These are phyloP conservation scores for Philaenus spumarius DNA, from an alignment of 1,140 invertebrate genomes.

Conservation along the genomic window DNA sequence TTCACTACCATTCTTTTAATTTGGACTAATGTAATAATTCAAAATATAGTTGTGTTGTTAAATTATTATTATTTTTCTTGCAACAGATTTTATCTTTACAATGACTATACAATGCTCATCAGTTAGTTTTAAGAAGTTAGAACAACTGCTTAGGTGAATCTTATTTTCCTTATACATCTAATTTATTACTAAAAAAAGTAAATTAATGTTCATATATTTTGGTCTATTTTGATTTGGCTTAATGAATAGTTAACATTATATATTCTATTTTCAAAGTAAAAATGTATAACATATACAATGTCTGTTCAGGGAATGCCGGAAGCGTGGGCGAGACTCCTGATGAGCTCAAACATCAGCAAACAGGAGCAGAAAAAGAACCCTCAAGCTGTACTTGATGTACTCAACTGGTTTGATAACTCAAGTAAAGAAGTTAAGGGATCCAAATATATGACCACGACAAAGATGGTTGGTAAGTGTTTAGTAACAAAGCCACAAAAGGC, in stretches of 20 bases:
- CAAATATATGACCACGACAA: slow-evolving; percentile 82
- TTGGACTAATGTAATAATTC: no score
- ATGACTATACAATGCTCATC: no score
- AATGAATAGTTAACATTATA: neutral
- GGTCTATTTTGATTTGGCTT: neutral
- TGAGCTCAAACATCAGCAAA: slow-evolving; percentile 97
- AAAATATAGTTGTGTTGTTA: no score
- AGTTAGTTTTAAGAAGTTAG: no score
- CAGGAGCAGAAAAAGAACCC: slow-evolving; percentile 99
- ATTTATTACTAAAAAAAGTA: no score
- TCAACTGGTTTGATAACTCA: slow-evolving; percentile 95
- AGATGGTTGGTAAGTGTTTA: slow-evolving; percentile 49
- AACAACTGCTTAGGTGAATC: no score
- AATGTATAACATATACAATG: slow-evolving; percentile 14
- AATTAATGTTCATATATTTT: slow-evolving; percentile 5
- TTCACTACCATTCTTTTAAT: no score
- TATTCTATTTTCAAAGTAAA: neutral
- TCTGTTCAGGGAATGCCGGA: slow-evolving; percentile 89
- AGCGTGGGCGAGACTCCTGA: slow-evolving; percentile 90
- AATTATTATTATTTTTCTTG: no score
- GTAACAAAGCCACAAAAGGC: no score
- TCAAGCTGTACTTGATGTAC: slow-evolving; percentile 95
- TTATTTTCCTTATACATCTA: no score
- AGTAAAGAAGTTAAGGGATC: slow-evolving; percentile 83
- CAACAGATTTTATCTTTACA: no score